Evolutionary conservation across 2,888 invertebrate genomes (phyloP).

Genomic region (Caradrina clavipalpis): DNA sequence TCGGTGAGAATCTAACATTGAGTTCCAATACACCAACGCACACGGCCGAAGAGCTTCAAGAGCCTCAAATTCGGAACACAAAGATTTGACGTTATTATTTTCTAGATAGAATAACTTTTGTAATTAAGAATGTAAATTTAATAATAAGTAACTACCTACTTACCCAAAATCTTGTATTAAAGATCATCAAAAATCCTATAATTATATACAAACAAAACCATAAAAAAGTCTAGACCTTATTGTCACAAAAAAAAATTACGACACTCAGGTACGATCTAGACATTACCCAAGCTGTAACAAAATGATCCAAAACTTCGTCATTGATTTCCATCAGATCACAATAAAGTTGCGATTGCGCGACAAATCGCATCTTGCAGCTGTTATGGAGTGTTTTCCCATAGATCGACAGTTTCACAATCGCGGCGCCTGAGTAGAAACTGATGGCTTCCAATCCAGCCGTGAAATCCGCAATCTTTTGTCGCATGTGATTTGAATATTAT

Average conservation of each 20-base stretch:
- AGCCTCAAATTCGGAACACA: no score
- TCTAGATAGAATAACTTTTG: no score
- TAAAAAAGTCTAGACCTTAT: constrained; percentile 1
- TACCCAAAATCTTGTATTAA: no score
- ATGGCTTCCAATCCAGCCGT: constrained; percentile 59
- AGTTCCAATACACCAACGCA: no score
- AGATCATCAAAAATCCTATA: no score
- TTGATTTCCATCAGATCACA: constrained; percentile 59
- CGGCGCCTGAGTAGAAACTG: constrained; percentile 61
- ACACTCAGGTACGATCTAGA: constrained; percentile 18
- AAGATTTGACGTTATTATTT: no score
- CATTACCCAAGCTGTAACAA: constrained; percentile 56
- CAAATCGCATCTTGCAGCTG: constrained; percentile 69
- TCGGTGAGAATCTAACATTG: no score
- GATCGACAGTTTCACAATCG: constrained; percentile 68
- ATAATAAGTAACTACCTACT: no score
- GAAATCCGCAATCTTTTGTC: constrained; percentile 62
- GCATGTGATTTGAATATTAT: constrained; percentile 52
- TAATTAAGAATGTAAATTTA: no score
- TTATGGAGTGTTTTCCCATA: constrained; percentile 71
- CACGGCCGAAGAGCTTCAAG: no score
- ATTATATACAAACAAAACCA: no score
- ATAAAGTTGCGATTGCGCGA: constrained; percentile 61
- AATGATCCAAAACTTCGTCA: constrained; percentile 60
- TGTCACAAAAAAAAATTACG: constrained; percentile 34